Evolutionary conservation across 2,113 vertebrate genomes (phyloP).

Genomic region (Oreotrochilus melanogaster): DNA sequence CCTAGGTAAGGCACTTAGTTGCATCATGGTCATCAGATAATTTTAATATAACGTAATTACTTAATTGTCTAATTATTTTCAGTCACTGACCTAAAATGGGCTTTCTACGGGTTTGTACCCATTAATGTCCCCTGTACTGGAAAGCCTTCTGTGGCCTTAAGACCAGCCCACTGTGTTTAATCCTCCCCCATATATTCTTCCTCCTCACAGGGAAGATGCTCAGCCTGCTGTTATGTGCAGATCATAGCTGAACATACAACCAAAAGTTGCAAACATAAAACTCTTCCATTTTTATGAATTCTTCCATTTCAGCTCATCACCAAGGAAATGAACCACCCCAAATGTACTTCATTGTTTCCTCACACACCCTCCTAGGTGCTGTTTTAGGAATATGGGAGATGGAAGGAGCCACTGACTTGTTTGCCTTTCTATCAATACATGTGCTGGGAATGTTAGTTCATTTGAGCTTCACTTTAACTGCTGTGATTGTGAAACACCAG

Average conservation of each 20-base stretch:
- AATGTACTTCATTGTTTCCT: not conserved
- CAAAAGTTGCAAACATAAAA: not conserved
- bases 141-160: not conserved
- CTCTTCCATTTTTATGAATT: too few species aligned
- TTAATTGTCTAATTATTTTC: not conserved
- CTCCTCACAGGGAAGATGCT: accelerated
- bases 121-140: not conserved
- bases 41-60: not conserved
- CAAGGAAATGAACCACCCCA: not conserved
- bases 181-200: not conserved
- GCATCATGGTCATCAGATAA: not conserved
- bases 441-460: not conserved
- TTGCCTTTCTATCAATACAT: not conserved
- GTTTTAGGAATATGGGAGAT: not conserved
- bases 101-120: not conserved
- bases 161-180: not conserved
- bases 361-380: not conserved
- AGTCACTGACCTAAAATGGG: not conserved
- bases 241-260: not conserved
- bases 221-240: not conserved
- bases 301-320: not conserved
- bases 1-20: not conserved
- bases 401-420: not conserved
- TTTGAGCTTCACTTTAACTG: not conserved
- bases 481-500: not conserved